A percentile compares a stretch with the other conserved stretches of the same genome.
phyloP scores from a whole-genome alignment of 2,797 vertebrate species.

The Lindbergichthys nudifrons region DNA sequence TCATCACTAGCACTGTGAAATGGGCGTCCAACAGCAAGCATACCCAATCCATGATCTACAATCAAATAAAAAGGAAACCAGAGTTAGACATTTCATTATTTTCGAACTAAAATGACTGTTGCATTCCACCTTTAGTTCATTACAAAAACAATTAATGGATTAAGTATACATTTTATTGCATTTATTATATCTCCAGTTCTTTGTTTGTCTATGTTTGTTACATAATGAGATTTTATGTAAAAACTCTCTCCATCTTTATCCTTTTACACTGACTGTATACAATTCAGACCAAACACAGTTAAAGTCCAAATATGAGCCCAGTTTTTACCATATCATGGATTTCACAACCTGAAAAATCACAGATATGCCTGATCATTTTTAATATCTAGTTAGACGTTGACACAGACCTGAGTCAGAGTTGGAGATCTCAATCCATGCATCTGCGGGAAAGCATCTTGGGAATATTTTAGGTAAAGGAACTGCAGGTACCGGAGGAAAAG shows the following conservation, averaged over 20 bases:
- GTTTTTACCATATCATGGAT: background rate
- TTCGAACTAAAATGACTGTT: background rate
- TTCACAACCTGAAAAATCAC: slow-evolving; percentile 4
- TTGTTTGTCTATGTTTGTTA: slow-evolving; percentile 2
- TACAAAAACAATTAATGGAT: background rate
- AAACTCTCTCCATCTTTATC: background rate
- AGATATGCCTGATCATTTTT: background rate
- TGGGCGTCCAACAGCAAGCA: slow-evolving; percentile 94
- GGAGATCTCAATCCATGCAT: slow-evolving; percentile 82
- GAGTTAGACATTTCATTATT: background rate
- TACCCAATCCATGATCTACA: slow-evolving; percentile 96
- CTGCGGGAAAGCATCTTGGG: slow-evolving; percentile 81
- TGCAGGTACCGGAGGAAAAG: slow-evolving; percentile 92
- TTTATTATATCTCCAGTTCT: background rate
- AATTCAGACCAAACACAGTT: background rate
- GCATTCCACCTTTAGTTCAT: background rate
- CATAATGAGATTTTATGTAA: background rate
- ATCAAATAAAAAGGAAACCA: slow-evolving; percentile 17
- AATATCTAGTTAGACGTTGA: slow-evolving; percentile 1
- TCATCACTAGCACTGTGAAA: slow-evolving; percentile 93
- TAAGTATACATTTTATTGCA: background rate
- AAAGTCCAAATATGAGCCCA: background rate
- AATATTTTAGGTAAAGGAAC: slow-evolving; percentile 91
- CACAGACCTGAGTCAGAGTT: slow-evolving; percentile 89
- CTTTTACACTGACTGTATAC: background rate